Base-by-base conservation (phyloP, 2,797 vertebrate species). In the Dendrocincla fuliginosa region DNA sequence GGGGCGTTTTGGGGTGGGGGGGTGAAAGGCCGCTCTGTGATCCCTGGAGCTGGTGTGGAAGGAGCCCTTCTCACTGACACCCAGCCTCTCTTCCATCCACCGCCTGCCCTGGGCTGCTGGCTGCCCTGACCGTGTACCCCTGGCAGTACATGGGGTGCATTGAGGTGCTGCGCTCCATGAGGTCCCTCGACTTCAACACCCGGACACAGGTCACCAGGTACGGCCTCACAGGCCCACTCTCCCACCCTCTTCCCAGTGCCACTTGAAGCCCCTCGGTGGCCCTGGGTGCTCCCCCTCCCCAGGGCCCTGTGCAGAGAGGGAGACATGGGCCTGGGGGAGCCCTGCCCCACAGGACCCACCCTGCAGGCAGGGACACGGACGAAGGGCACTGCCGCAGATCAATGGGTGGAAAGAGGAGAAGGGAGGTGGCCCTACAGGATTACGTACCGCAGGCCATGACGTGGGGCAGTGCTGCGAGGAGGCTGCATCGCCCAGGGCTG, bases 171-270 rank as follows among this genome's bases (percentile, higher is more conserved):
- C 99, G 99, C 79, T 99, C 99, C 30, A 99, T 99, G 99, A 98
- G 99, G 37, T 99, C 99, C 30, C 97, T 99, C 81, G 99, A 99
- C 96, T 99, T 99, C 97, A 99, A 98, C 97, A 99, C 99, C 1
- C 98, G 99, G 69, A 99, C 99, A 19, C 99, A 99, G 96, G 99
- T 99, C 96, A 99, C 99, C 74, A 99, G 99, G 99, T 99, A 98
- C 93, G 90, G 41, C 76, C 76, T 46, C 3, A 3, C 6, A 0
- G 15, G 23, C 37, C 41, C 2, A 0, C 32, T 35, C 9, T 32
- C 47, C 24, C 0, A 0, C 60, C 11, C 5, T 39, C 52, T 16
- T 10, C 42, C 56, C 50, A 3, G 7, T 11, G 47, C 15, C 77
- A 13, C 39, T 24, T 2, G 0, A 24, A 63, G 32, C 11, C 24